Evolutionary conservation across 2,797 vertebrate genomes (phyloP).

Genomic region (Enteromius unitaeniatus): DNA sequence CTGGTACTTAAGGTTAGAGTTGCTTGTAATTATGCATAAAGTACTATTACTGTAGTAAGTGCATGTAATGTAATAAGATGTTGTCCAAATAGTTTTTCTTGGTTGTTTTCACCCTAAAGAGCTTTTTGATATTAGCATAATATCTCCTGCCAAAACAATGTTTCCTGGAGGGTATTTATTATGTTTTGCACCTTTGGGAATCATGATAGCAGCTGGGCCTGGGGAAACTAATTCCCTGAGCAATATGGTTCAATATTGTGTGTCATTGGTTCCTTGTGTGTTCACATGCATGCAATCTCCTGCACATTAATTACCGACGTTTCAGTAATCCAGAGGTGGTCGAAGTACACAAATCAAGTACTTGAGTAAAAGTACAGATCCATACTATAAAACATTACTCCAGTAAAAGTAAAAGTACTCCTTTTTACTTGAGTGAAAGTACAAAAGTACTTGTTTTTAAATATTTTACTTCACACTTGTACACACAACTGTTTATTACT

Average conservation of each 20-base stretch:
- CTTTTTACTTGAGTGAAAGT: too few species aligned
- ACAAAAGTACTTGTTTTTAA: too few species aligned
- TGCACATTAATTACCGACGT: slow-evolving; percentile 6
- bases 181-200: not conserved
- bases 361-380: too few species aligned
- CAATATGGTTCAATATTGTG: slow-evolving; percentile 20
- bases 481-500: too few species aligned
- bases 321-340: not conserved
- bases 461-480: too few species aligned
- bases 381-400: too few species aligned
- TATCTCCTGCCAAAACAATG: slow-evolving; percentile 1
- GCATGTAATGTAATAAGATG: not conserved
- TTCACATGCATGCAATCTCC: slow-evolving; percentile 1
- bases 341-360: too few species aligned
- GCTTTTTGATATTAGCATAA: slow-evolving; percentile 2
- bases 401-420: too few species aligned
- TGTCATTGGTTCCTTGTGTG: slow-evolving; percentile 6
- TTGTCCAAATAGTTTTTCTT: not conserved
- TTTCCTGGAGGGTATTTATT: slow-evolving; percentile 28
- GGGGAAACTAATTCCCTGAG: slow-evolving; percentile 31
- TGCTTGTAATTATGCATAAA: not conserved
- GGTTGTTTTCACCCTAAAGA: slow-evolving; percentile 16
- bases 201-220: slow-evolving; percentile 22
- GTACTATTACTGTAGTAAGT: not conserved
- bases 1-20: not conserved